phyloP scores from a whole-genome alignment of 2,888 invertebrate genomes.

The Thymelicus acteon region DNA sequence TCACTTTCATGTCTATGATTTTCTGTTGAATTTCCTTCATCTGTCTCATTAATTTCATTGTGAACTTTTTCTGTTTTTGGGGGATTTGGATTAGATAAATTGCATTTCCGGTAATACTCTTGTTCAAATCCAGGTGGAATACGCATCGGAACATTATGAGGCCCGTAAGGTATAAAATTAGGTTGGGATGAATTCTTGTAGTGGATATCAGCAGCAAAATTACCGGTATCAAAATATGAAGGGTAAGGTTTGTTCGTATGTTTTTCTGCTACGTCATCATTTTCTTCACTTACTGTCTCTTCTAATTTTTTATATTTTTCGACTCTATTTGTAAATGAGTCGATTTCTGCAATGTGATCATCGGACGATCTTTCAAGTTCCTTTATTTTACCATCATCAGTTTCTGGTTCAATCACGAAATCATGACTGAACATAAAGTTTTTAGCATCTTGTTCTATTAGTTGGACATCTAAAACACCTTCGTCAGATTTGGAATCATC shows the following conservation, averaged over 20 bases:
- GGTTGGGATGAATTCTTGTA: slow-evolving; percentile 63
- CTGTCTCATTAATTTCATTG: not conserved
- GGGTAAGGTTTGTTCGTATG: slow-evolving; percentile 54
- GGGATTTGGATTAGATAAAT: slow-evolving; percentile 44
- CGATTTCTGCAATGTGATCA: slow-evolving; percentile 53
- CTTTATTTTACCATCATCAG: slow-evolving; percentile 71
- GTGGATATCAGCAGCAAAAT: slow-evolving; percentile 75
- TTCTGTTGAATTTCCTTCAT: slow-evolving; percentile 4
- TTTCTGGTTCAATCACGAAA: slow-evolving; percentile 71
- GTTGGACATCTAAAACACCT: slow-evolving; percentile 71
- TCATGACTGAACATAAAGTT: slow-evolving; percentile 74
- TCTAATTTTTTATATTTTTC: slow-evolving; percentile 70
- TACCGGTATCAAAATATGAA: slow-evolving; percentile 79
- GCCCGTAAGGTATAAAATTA: slow-evolving; percentile 38
- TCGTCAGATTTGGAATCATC: slow-evolving; percentile 71
- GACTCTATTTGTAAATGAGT: slow-evolving; percentile 72
- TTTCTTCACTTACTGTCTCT: slow-evolving; percentile 48
- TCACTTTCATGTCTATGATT: slow-evolving; percentile 39
- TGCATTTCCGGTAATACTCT: slow-evolving; percentile 56
- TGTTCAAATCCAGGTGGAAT: slow-evolving; percentile 76
- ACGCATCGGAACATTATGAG: slow-evolving; percentile 47
- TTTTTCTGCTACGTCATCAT: slow-evolving; percentile 43
- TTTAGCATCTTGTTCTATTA: slow-evolving; percentile 77
- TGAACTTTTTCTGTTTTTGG: slow-evolving; percentile 27
- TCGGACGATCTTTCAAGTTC: slow-evolving; percentile 58